A percentile compares a stretch with the other conserved stretches of the same genome.
phyloP scores from a whole-genome alignment of 1,140 invertebrate species.

The Lasioglossum baleicum region DNA sequence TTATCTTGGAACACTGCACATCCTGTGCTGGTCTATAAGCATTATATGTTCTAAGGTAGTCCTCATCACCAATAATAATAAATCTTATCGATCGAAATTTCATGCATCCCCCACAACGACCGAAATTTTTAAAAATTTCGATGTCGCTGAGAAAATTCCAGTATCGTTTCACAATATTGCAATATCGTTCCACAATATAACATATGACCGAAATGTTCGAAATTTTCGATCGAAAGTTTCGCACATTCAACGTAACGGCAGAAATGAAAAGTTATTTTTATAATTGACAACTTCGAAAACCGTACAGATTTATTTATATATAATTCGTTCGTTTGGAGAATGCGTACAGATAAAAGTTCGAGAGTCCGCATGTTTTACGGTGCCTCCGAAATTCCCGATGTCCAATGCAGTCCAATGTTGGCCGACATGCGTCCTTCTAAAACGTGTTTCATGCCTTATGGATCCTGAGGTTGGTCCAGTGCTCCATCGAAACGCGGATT shows the following conservation, averaged over 20 bases:
- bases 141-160: background rate
- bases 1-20: too few species aligned
- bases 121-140: background rate
- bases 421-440: slow-evolving; percentile 40
- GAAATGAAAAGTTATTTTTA: background rate
- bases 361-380: background rate
- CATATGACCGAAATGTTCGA: background rate
- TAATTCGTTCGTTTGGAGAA: background rate
- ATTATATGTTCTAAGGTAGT: background rate
- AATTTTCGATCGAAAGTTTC: background rate
- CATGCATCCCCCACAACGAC: background rate
- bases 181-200: background rate
- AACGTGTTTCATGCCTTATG: slow-evolving; percentile 63
- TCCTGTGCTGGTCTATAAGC: too few species aligned
- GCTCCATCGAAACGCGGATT: slow-evolving; percentile 49
- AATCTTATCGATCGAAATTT: background rate
- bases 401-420: slow-evolving; percentile 7
- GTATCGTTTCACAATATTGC: background rate
- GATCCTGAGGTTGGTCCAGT: slow-evolving; percentile 65
- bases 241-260: background rate
- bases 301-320: background rate
- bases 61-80: background rate
- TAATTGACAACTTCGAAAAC: background rate
- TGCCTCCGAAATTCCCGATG: background rate
- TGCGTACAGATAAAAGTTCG: background rate